phyloP scores from a whole-genome alignment of 2,113 vertebrate genomes.

The Dromiciops gliroides region DNA sequence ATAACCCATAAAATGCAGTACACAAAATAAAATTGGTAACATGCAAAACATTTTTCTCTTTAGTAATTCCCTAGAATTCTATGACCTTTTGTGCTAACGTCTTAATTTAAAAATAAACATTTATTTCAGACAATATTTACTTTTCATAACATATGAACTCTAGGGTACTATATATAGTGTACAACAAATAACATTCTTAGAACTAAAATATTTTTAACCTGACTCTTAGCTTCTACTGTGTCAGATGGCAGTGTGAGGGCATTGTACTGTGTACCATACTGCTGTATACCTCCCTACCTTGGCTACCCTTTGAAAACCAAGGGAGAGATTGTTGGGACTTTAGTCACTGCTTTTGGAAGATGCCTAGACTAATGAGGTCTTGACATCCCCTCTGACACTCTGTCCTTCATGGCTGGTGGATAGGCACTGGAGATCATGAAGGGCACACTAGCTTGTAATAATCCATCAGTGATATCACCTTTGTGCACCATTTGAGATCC shows the following conservation, averaged over 20 bases:
- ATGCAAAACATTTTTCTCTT: background rate
- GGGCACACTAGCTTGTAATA: background rate
- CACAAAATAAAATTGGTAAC: background rate
- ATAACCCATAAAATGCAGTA: background rate
- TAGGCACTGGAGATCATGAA: background rate
- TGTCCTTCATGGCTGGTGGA: background rate
- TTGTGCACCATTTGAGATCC: background rate
- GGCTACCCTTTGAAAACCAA: background rate
- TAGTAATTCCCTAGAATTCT: background rate
- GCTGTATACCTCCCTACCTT: background rate
- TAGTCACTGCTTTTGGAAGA: background rate
- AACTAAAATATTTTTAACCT: background rate
- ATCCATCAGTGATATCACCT: background rate
- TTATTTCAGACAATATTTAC: background rate
- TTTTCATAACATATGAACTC: background rate
- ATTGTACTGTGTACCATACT: background rate
- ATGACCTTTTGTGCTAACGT: background rate
- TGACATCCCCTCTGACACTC: background rate
- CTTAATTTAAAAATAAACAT: background rate
- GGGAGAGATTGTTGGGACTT: background rate
- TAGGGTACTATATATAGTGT: background rate
- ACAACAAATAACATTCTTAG: background rate
- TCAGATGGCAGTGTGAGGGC: background rate
- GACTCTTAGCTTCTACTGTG: background rate
- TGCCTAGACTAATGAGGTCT: background rate